Conservation (phyloP, 1,140 invertebrate genomes). For the Scaptomyza montana region DNA sequence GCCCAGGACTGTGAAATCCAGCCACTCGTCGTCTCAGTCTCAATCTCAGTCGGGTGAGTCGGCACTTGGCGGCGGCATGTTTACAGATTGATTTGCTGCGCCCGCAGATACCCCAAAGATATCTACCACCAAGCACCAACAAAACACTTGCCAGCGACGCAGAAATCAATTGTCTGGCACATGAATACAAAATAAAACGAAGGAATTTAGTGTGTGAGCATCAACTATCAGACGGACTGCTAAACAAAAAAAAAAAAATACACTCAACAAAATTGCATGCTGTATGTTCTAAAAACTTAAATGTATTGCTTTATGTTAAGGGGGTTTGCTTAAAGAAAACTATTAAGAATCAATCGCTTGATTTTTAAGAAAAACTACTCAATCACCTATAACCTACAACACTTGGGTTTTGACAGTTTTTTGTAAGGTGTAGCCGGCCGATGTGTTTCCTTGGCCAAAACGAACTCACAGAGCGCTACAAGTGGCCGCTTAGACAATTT, state of each 20-base stretch:
- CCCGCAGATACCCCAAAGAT: constrained; percentile 58
- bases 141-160: constrained; percentile 71
- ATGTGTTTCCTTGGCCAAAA: constrained; percentile 21
- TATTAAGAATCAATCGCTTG: no score
- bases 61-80: constrained; percentile 75
- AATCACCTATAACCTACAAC: no score
- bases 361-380: no score
- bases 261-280: constrained; percentile 12
- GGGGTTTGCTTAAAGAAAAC: no score
- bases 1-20: constrained; percentile 17
- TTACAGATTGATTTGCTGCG: constrained; percentile 81
- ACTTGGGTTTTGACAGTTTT: not conserved
- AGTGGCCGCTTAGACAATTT: constrained; percentile 46
- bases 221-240: constrained; percentile 10
- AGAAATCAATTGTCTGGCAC: constrained; percentile 69
- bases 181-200: constrained; percentile 15
- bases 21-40: constrained; percentile 7
- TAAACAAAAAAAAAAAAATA: not conserved
- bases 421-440: constrained; percentile 9
- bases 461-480: constrained; percentile 47
- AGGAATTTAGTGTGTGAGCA: constrained; percentile 67
- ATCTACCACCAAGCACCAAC: constrained; percentile 33
- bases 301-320: no score
- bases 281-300: no score
- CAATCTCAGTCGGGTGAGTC: constrained; percentile 23